A percentile compares a stretch with the other conserved stretches of the same genome.
phyloP scores from a whole-genome alignment of 2,113 vertebrate genomes.

The Hyla sarda region DNA sequence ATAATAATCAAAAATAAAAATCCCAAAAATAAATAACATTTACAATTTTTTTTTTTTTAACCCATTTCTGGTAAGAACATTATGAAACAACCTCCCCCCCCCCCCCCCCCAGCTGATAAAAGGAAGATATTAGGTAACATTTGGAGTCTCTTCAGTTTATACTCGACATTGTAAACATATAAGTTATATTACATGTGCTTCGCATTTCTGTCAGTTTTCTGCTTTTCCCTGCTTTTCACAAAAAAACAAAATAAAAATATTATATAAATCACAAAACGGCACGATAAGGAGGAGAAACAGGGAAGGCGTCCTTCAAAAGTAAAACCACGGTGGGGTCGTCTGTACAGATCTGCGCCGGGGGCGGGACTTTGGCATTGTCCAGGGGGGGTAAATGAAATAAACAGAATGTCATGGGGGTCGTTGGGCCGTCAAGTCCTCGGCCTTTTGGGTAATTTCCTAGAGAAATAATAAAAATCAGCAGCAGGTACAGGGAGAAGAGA shows the following conservation, averaged over 20 bases:
- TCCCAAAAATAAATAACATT: conserved; percentile 20
- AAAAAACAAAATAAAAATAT: conserved; percentile 67
- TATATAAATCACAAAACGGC: conserved; percentile 72
- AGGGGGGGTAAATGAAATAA: not conserved
- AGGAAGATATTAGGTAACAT: conserved; percentile 83
- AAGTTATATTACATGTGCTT: conserved; percentile 99
- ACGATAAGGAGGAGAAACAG: conserved; percentile 64
- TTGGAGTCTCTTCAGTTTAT: conserved; percentile 92
- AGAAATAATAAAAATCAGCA: conserved; percentile 34
- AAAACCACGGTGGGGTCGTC: not conserved
- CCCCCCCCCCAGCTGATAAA: conserved; percentile 67
- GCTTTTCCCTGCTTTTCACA: conserved; percentile 73
- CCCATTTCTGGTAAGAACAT: conserved; percentile 61
- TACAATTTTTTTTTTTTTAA: conserved; percentile 57
- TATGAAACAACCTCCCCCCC: conserved; percentile 42
- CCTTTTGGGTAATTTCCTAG: not conserved
- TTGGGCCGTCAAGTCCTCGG: not conserved
- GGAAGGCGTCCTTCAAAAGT: conserved; percentile 12
- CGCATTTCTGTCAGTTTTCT: conserved; percentile 78
- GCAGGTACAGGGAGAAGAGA: conserved; percentile 57
- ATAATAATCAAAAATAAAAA: not conserved
- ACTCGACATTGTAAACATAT: conserved; percentile 99
- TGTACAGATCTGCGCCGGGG: not conserved
- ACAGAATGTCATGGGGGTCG: not conserved
- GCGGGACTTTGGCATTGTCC: not conserved